Evolutionary conservation across 2,113 vertebrate species (phyloP), one percentile per base, ranked within the genome.

Genomic region (Chunga burmeisteri): DNA sequence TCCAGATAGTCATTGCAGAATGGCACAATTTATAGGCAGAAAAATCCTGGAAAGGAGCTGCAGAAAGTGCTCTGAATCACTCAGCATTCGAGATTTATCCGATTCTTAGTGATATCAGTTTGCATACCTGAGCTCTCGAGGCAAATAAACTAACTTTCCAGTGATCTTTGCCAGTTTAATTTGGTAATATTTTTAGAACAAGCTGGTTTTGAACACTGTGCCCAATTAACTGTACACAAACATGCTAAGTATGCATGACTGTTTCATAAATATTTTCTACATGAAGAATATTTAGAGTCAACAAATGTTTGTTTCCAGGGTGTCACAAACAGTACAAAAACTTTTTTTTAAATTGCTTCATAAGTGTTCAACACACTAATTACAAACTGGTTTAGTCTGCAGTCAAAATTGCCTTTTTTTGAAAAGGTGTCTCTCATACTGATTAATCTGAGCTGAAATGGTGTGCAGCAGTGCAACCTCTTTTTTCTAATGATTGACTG

Each of bases 111-210:
- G 62, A 71, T 81, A 72, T 68, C 89, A 73, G 46, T 82, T 94
- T 91, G 90, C 80, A 52, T 59, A 38, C n/a, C 32, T 74, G 42
- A 86, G n/a, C 14, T 90, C 88, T 81, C 1, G 0, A 92, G 82
- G 75, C 65, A 72, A 92, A 73, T 53, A 75, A 94, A 49, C 68
- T 62, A 84, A 82, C 62, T 90, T 90, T 89, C 73, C 50, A 72
- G 68, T 34, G 38, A 94, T 74, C 29, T 66, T 81, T 91, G 30
- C 71, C 34, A 71, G 44, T 82, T 86, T 50, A 63, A 70, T 86
- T 58, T 67, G 36, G 36, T 72, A 77, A 55, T 71, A 81, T 79
- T 94, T 97, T 93, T 92, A 91, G 90, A 90, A 62, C 27, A 38
- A 88, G 22, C 44, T 96, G 34, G 3, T 81, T 96, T 94, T 81